Conservation (phyloP, 2,113 vertebrate species). For the Nipponia nippon region DNA sequence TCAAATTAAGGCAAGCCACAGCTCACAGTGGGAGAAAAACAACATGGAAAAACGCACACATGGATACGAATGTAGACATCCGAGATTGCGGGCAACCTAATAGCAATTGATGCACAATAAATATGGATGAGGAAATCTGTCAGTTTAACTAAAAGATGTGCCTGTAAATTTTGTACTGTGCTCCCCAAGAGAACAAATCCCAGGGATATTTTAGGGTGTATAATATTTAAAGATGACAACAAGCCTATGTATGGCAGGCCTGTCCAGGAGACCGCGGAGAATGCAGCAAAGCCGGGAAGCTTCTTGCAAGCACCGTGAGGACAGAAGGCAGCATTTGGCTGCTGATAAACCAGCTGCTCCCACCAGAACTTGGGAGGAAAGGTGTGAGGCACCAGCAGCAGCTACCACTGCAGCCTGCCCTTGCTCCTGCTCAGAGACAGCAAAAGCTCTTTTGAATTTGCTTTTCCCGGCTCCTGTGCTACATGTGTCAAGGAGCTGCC, state of each 20-base stretch:
- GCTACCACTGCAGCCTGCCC: not conserved
- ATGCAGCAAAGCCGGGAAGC: not conserved
- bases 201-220: not conserved
- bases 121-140: not conserved
- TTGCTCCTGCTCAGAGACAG: not conserved
- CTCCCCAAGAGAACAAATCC: not conserved
- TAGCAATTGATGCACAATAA: rapidly evolving
- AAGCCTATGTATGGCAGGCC: not conserved
- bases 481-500: not conserved
- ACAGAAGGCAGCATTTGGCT: not conserved
- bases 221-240: not conserved
- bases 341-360: not conserved
- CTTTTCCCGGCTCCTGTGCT: not conserved
- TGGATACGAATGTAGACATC: not conserved
- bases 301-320: not conserved
- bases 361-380: rapidly evolving
- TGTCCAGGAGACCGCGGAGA: not conserved
- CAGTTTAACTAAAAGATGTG: not conserved
- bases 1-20: not conserved
- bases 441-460: not conserved
- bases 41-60: not conserved
- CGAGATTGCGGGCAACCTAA: not conserved
- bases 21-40: not conserved
- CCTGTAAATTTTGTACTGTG: not conserved
- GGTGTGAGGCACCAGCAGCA: not conserved